A percentile compares a stretch with the other conserved stretches of the same genome.
Evolutionary conservation across 2,888 invertebrate species (phyloP).

Genomic region (Cryptops parisi): DNA sequence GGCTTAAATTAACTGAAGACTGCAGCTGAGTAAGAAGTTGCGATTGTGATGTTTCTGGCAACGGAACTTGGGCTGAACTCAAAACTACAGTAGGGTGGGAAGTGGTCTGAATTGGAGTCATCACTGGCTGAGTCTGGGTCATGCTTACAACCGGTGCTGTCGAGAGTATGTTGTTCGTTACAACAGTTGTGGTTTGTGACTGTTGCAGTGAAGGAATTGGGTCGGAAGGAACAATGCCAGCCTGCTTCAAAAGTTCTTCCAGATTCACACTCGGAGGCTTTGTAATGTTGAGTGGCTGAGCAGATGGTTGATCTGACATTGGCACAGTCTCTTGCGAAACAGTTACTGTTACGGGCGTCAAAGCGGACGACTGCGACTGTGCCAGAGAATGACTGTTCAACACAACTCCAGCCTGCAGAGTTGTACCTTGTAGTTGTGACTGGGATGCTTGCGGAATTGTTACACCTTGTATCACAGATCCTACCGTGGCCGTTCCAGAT

Average conservation of each 20-base stretch:
- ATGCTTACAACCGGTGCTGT: not conserved
- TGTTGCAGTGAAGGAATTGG: slow-evolving; percentile 22
- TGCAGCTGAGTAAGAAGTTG: slow-evolving; percentile 16
- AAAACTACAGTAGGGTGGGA: not conserved
- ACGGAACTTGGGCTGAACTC: not conserved
- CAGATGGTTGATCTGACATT: slow-evolving; percentile 5
- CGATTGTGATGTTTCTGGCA: slow-evolving; percentile 10
- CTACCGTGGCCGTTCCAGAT: not conserved
- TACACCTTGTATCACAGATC: slow-evolving; percentile 9
- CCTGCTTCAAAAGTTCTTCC: slow-evolving; percentile 26
- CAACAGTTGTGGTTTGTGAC: not conserved
- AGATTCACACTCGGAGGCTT: slow-evolving; percentile 18
- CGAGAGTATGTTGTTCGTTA: not conserved
- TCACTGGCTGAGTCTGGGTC: not conserved
- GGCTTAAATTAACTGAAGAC: slow-evolving; percentile 5
- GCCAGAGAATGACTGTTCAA: slow-evolving; percentile 14
- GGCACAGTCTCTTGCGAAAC: slow-evolving; percentile 6
- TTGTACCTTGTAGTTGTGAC: slow-evolving; percentile 9
- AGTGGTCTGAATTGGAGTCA: not conserved
- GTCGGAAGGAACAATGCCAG: slow-evolving; percentile 54
- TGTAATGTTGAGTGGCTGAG: not conserved
- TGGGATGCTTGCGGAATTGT: not conserved
- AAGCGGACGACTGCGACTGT: not conserved
- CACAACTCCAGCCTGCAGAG: slow-evolving; percentile 13
- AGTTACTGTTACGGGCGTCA: slow-evolving; percentile 13